Base-by-base conservation (phyloP, 2,113 vertebrate genomes). In the Tiliqua scincoides region DNA sequence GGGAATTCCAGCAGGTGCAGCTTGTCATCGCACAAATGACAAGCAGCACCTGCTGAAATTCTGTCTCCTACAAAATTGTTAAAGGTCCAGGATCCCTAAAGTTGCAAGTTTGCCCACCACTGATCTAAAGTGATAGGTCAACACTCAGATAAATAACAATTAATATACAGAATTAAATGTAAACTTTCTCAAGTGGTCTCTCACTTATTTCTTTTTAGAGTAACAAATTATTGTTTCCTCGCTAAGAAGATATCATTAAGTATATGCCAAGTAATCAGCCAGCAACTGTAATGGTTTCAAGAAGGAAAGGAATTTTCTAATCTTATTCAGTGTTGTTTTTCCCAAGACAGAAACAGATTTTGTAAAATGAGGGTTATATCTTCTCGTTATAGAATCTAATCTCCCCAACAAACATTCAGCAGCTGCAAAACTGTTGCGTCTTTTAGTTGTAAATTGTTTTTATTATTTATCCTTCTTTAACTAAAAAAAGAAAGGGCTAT, bases 341-440 rank as follows among this genome's bases (percentile, higher is more conserved):
- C 95, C 95, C 94, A 88, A 96, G 96, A 96, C 93, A 90, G 95
- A 92, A 95, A 96, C 95, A 95, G 95, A 96, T 96, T 96, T 96
- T 96, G 93, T 96, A 96, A 96, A 96, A 96, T 96, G 96, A 96
- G 94, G 93, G 91, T 96, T 97, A 95, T 97, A 96, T 96, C 91
- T 96, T 94, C 95, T 97, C 96, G 96, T 97, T 97, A 97, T 92
- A 92, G 95, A 96, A 96, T 95, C 93, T 97, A 95, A 97, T 97
- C 95, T 97, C 88, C 95, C 95, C 94, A 94, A 95, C 96, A 97
- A 95, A 96, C 94, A 95, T 93, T 92, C 93, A 95, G 94, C 96
- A 97, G 96, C 95, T 96, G 95, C 94, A 96, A 90, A 96, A 86
- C 9, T 54, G 91, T 92, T 89, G 91, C 94, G 93, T 95, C 93